Evolutionary conservation across 2,797 vertebrate species (phyloP).

Genomic region (Danio albolineatus): DNA sequence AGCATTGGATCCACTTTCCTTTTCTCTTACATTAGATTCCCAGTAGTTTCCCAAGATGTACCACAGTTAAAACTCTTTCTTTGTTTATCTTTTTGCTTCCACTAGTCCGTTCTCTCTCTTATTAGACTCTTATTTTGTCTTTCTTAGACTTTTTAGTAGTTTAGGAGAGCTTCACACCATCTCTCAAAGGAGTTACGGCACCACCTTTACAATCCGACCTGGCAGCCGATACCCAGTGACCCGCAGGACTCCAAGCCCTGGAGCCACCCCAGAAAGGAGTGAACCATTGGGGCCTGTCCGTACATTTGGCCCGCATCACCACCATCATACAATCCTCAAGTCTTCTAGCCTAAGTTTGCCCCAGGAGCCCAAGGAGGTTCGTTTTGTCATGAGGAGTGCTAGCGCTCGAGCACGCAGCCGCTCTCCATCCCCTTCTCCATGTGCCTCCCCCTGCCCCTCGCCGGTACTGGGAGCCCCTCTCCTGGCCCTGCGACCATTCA

Average conservation of each 20-base stretch:
- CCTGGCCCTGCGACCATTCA: conserved; percentile 90
- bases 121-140: conserved; percentile 40
- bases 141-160: conserved; percentile 96
- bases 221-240: conserved; percentile 94
- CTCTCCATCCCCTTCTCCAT: conserved; percentile 81
- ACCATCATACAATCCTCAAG: conserved; percentile 91
- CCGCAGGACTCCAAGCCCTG: conserved; percentile 92
- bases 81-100: conserved; percentile 7
- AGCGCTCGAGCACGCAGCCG: conserved; percentile 94
- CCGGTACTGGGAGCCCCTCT: conserved; percentile 85
- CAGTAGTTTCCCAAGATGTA: conserved; percentile 34
- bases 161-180: conserved; percentile 97
- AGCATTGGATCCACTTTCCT: conserved; percentile 32
- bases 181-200: conserved; percentile 92
- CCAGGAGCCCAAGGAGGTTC: conserved; percentile 96
- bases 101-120: not conserved
- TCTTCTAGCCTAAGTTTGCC: conserved; percentile 98
- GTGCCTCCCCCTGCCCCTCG: conserved; percentile 83
- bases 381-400: conserved; percentile 95
- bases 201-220: conserved; percentile 93
- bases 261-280: conserved; percentile 89
- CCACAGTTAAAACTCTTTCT: conserved; percentile 1
- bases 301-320: conserved; percentile 76
- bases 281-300: conserved; percentile 82
- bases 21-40: conserved; percentile 26